phyloP scores from a whole-genome alignment of 2,888 invertebrate species.

The Drosophila suboccidentalis region DNA sequence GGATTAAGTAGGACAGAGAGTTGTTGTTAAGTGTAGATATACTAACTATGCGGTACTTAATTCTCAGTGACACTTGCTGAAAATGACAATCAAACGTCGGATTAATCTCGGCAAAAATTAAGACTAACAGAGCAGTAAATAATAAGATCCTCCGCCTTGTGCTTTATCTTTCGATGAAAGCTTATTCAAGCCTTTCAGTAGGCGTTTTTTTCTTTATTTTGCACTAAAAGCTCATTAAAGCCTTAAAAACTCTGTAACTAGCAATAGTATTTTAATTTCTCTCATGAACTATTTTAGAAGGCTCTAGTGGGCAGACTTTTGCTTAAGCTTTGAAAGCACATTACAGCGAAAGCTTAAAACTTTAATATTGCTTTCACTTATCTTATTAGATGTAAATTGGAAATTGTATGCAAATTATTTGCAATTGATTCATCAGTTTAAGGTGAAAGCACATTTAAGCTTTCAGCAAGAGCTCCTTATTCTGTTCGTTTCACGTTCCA shows the following conservation, averaged over 20 bases:
- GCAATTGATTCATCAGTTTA: not conserved
- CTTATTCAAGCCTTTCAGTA: too few species aligned
- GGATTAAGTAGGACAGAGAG: conserved; percentile 47
- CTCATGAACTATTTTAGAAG: not conserved
- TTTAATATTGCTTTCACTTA: not conserved
- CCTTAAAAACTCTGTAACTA: not conserved
- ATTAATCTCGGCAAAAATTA: conserved; percentile 4
- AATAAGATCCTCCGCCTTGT: not conserved
- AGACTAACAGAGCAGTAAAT: not conserved
- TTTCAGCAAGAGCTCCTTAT: not conserved
- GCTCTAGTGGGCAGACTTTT: not conserved
- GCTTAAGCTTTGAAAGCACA: not conserved
- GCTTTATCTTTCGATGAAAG: not conserved
- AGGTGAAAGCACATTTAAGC: conserved; percentile 4
- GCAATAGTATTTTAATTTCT: not conserved
- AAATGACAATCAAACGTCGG: conserved; percentile 2
- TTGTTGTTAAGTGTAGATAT: conserved; percentile 36
- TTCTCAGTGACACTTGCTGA: conserved; percentile 40
- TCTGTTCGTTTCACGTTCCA: not conserved
- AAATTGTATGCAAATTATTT: not conserved
- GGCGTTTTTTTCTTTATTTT: too few species aligned
- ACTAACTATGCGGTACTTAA: conserved; percentile 39
- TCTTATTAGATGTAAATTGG: not conserved
- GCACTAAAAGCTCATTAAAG: not conserved
- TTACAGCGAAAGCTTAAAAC: not conserved